phyloP scores from a whole-genome alignment of 2,888 invertebrate genomes.

The Leucophenga montana region DNA sequence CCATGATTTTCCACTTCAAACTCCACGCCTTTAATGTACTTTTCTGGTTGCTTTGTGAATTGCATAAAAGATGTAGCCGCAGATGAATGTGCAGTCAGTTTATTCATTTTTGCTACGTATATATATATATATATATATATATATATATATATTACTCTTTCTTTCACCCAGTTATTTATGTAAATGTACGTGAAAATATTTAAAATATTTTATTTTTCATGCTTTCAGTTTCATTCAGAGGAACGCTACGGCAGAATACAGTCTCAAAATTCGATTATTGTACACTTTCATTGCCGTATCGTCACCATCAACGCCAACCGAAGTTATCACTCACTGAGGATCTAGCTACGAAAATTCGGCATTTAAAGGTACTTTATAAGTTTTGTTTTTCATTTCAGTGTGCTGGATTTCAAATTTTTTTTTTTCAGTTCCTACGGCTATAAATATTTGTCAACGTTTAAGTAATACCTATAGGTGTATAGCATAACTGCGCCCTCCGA shows the following conservation, averaged over 20 bases:
- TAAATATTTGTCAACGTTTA: constrained; percentile 61
- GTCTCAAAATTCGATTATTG: constrained; percentile 58
- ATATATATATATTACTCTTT: not conserved
- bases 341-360: no score
- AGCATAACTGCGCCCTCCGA: constrained; percentile 7
- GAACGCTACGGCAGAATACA: not conserved
- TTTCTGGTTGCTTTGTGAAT: no score
- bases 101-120: constrained; percentile 16
- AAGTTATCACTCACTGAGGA: constrained; percentile 11
- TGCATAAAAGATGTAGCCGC: no score
- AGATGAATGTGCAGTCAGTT: not conserved
- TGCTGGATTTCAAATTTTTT: no score
- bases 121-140: no score
- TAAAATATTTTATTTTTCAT: constrained; percentile 56
- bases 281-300: constrained; percentile 51
- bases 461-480: no score
- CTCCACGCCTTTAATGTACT: no score
- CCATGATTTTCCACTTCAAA: no score
- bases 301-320: constrained; percentile 33
- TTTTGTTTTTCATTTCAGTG: no score
- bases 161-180: constrained; percentile 46
- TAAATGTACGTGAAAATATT: constrained; percentile 65
- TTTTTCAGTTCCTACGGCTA: constrained; percentile 54
- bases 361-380: constrained; percentile 24
- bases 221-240: constrained; percentile 58